These are phyloP conservation scores for Xestia sexstrigata DNA, from an alignment of 2,888 invertebrate genomes.

Conservation along the genomic window DNA sequence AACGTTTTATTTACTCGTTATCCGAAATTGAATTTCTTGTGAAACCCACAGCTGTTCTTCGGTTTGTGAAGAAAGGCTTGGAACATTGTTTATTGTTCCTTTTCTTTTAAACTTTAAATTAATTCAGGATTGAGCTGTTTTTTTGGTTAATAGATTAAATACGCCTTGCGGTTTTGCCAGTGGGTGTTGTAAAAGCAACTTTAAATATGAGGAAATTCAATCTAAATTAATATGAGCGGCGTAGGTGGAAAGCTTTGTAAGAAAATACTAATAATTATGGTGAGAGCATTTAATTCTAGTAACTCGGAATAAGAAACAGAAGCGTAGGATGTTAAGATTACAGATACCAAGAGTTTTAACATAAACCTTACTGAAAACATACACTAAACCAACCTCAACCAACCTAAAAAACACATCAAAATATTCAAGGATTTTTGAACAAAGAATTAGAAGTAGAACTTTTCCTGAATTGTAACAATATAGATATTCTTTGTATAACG, in stretches of 20 bases:
- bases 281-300: neutral
- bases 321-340: neutral
- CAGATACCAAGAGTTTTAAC: neutral
- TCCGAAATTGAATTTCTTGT: constrained; percentile 62
- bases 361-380: neutral
- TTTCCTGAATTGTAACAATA: too few relatives aligned
- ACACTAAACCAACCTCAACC: too few relatives aligned
- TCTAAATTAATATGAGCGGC: neutral
- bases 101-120: constrained; percentile 44
- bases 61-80: constrained; percentile 38
- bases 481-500: too few relatives aligned
- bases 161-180: constrained; percentile 17
- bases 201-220: neutral
- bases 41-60: constrained; percentile 39
- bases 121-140: constrained; percentile 29
- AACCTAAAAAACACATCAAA: too few relatives aligned
- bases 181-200: constrained; percentile 7
- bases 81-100: constrained; percentile 44
- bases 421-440: too few relatives aligned
- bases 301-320: neutral
- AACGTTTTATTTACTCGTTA: constrained; percentile 58
- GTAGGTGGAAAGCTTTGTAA: neutral
- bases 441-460: too few relatives aligned
- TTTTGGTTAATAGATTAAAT: constrained; percentile 34
- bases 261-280: neutral